Conservation (phyloP, 2,888 invertebrate genomes). For the Trichogramma dendrolimi region DNA sequence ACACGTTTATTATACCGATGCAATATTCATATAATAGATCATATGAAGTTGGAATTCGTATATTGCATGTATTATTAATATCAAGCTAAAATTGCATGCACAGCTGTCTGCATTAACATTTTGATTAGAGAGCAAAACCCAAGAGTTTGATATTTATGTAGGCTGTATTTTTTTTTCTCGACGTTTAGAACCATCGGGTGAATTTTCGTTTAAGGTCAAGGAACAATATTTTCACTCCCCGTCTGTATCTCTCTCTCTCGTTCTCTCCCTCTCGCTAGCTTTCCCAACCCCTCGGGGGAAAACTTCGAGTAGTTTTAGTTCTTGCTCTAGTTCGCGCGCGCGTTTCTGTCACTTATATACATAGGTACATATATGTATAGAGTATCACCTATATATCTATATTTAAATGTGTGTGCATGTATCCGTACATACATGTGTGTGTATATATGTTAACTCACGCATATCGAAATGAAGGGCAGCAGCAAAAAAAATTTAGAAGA, state of each 20-base stretch:
- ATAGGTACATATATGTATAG: too few relatives aligned
- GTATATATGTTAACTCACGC: too few relatives aligned
- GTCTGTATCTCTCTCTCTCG: not conserved
- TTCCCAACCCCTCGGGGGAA: not conserved
- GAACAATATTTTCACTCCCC: slow-evolving; percentile 20
- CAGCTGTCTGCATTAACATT: not conserved
- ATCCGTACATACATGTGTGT: too few relatives aligned
- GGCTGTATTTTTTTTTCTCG: not conserved
- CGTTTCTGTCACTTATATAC: too few relatives aligned
- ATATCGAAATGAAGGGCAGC: too few relatives aligned
- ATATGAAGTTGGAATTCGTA: too few relatives aligned
- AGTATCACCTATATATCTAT: too few relatives aligned
- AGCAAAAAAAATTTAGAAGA: too few relatives aligned
- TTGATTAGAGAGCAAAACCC: not conserved
- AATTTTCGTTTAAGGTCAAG: slow-evolving; percentile 21
- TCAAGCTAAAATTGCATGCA: too few relatives aligned
- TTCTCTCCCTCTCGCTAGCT: not conserved
- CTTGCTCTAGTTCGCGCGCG: not conserved
- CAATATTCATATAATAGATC: too few relatives aligned
- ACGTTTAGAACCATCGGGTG: not conserved
- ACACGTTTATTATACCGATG: too few relatives aligned
- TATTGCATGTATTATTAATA: slow-evolving; percentile 1
- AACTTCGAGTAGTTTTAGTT: not conserved
- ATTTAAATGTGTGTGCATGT: too few relatives aligned
- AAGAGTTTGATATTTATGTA: slow-evolving; percentile 12